Evolutionary conservation across 2,113 vertebrate species (phyloP).

Genomic region (Barbus barbus): DNA sequence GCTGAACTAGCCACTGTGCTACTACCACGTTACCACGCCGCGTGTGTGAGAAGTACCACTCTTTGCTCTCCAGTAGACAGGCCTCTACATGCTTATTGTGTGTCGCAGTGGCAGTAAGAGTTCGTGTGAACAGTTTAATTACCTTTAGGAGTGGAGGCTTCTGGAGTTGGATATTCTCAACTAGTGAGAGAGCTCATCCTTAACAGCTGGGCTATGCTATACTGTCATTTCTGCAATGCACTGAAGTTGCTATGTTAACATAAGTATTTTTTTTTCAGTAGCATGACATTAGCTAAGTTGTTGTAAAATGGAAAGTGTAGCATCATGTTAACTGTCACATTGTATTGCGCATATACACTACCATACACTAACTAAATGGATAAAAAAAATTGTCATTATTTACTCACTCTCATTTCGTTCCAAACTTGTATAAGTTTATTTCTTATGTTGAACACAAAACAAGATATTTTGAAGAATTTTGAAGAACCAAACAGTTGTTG

Average conservation of each 20-base stretch:
- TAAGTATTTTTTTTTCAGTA: neutral
- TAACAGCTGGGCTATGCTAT: conserved; percentile 32
- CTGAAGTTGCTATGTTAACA: conserved; percentile 6
- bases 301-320: neutral
- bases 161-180: conserved; percentile 3
- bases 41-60: conserved; percentile 42
- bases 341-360: neutral
- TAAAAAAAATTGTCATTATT: neutral
- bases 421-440: too few species aligned
- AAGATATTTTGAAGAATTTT: too few species aligned
- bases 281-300: too few species aligned
- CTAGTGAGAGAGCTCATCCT: conserved; percentile 25
- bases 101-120: neutral
- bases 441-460: too few species aligned
- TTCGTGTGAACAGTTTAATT: neutral
- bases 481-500: too few species aligned
- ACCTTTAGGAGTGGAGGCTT: conserved; percentile 4
- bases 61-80: neutral
- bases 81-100: neutral
- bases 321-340: neutral
- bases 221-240: neutral
- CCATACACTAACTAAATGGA: neutral
- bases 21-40: neutral
- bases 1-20: conserved; percentile 50
- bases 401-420: too few species aligned